Conservation (phyloP, 2,888 invertebrate species). For the Habroteleia sp. region DNA sequence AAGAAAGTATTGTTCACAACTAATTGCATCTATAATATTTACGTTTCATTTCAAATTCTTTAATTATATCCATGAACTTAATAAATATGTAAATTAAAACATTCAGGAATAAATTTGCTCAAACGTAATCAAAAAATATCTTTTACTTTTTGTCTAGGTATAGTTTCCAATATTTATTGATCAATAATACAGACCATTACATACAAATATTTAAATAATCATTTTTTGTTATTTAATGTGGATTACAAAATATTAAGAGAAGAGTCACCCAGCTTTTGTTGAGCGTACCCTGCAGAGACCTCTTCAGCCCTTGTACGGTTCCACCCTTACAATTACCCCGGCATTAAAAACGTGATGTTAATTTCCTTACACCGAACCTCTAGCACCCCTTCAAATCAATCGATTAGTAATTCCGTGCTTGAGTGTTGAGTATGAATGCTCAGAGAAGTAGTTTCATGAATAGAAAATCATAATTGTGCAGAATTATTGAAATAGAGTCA, state of each 20-base stretch:
- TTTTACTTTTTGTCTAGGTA: too few relatives aligned
- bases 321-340: slow-evolving; percentile 80
- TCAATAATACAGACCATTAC: background rate
- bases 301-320: slow-evolving; percentile 77
- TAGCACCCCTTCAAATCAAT: slow-evolving; percentile 78
- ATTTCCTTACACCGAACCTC: slow-evolving; percentile 74
- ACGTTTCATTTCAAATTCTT: too few relatives aligned
- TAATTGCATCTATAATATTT: too few relatives aligned
- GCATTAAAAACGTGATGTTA: slow-evolving; percentile 81
- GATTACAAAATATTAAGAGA: slow-evolving; percentile 54
- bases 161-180: background rate
- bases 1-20: too few relatives aligned
- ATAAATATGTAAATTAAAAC: too few relatives aligned
- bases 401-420: slow-evolving; percentile 78
- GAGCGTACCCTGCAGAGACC: slow-evolving; percentile 70
- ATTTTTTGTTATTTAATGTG: slow-evolving; percentile 30
- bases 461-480: slow-evolving; percentile 40
- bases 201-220: slow-evolving; percentile 40
- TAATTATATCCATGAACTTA: too few relatives aligned
- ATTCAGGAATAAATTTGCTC: too few relatives aligned
- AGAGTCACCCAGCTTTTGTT: slow-evolving; percentile 72
- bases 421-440: slow-evolving; percentile 67
- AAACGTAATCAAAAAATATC: too few relatives aligned
- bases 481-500: slow-evolving; percentile 42
- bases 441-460: slow-evolving; percentile 48